Percentiles rank a stretch among this genome's conserved stretches.
phyloP scores from a whole-genome alignment of 2,888 invertebrate genomes.

The Lamproptera curius region DNA sequence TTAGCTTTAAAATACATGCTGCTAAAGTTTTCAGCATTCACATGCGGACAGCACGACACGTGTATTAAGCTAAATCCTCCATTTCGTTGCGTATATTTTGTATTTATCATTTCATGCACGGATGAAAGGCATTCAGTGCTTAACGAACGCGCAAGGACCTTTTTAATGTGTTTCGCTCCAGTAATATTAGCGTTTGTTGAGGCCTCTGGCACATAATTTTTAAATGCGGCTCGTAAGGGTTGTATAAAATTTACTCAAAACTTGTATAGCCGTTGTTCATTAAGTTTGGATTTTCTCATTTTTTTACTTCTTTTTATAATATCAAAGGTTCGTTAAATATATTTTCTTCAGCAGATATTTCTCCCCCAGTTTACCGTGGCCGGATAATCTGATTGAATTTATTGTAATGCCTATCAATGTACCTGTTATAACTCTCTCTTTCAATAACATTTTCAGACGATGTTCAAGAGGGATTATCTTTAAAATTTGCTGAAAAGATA shows the following conservation, averaged over 20 bases:
- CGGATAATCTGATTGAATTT: conserved; percentile 17
- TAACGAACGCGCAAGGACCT: neutral
- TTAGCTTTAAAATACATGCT: conserved; percentile 11
- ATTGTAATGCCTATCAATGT: conserved; percentile 14
- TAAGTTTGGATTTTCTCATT: neutral
- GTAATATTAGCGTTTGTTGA: too few relatives aligned
- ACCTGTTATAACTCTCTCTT: conserved; percentile 9
- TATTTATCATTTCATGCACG: conserved; percentile 2
- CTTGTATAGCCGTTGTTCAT: neutral
- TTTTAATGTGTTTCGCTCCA: neutral
- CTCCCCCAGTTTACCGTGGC: conserved; percentile 5
- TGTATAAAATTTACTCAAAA: neutral
- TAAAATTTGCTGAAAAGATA: neutral
- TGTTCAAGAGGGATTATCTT: conserved; percentile 2
- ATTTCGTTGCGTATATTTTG: neutral
- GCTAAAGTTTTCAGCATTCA: conserved; percentile 8
- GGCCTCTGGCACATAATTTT: too few relatives aligned
- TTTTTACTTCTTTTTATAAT: neutral
- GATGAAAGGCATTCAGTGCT: conserved; percentile 2
- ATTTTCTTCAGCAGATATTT: conserved; percentile 3
- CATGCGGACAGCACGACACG: conserved; percentile 11
- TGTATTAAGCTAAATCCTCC: conserved; percentile 1
- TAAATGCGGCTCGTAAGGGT: neutral
- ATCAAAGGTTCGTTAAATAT: conserved; percentile 1
- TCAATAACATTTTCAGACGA: conserved; percentile 11